Percentiles rank a stretch among this genome's conserved stretches.
Evolutionary conservation across 2,797 vertebrate species (phyloP).

Genomic region (Rhinatrema bivittatum): DNA sequence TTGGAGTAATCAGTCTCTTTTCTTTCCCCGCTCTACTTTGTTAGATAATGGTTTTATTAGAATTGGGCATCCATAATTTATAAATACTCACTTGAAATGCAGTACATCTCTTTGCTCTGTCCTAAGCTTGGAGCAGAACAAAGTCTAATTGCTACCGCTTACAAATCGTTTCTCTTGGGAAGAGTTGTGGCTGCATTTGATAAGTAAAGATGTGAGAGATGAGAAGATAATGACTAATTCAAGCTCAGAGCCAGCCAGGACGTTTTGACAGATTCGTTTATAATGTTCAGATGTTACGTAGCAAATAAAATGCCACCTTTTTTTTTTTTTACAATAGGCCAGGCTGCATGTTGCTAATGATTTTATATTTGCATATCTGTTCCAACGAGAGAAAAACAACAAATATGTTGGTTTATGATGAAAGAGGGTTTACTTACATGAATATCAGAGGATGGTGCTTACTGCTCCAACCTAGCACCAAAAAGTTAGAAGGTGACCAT

Average conservation of each 20-base stretch:
- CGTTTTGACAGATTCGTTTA: constrained; percentile 11
- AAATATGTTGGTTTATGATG: background rate
- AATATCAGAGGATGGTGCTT: too few relatives aligned
- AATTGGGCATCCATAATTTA: constrained; percentile 15
- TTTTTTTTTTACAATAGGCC: background rate
- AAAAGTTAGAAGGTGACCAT: too few relatives aligned
- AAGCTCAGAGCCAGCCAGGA: constrained; percentile 2
- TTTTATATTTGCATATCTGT: too few relatives aligned
- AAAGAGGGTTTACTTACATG: too few relatives aligned
- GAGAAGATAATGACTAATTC: constrained; percentile 22
- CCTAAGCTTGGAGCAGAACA: constrained; percentile 13
- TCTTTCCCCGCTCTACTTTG: constrained; percentile 19
- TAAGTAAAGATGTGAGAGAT: constrained; percentile 30
- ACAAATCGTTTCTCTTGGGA: constrained; percentile 26
- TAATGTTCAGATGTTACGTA: constrained; percentile 7
- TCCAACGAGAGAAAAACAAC: background rate
- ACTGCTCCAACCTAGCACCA: too few relatives aligned
- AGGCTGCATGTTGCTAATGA: background rate
- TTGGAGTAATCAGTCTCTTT: constrained; percentile 34
- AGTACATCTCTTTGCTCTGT: constrained; percentile 1
- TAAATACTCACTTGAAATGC: constrained; percentile 20
- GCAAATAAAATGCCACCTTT: constrained; percentile 6
- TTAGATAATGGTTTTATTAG: constrained; percentile 35
- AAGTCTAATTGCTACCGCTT: constrained; percentile 28
- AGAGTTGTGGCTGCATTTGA: constrained; percentile 11